These are phyloP conservation scores for Aquatica leii DNA, from an alignment of 2,888 invertebrate genomes.

Conservation along the genomic window DNA sequence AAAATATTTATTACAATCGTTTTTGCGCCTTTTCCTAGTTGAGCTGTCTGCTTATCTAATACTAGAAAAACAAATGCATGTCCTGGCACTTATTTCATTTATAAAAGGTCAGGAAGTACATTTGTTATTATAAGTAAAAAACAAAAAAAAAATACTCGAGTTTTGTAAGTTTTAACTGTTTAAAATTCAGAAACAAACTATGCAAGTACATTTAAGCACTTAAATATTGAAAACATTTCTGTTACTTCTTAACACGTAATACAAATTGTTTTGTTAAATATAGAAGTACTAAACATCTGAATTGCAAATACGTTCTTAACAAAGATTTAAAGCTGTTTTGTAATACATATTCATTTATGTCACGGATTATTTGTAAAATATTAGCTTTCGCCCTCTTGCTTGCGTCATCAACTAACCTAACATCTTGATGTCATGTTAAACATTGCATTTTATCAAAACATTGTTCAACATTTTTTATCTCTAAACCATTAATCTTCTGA, in stretches of 20 bases:
- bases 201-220: constrained; percentile 5
- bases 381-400: constrained; percentile 6
- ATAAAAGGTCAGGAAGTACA: constrained; percentile 29
- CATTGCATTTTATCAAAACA: too few relatives aligned
- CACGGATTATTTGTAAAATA: constrained; percentile 14
- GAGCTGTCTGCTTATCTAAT: constrained; percentile 30
- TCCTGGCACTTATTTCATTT: constrained; percentile 36
- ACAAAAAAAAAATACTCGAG: not conserved
- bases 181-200: not conserved
- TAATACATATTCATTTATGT: constrained; percentile 54
- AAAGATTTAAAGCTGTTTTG: constrained; percentile 54
- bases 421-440: too few relatives aligned
- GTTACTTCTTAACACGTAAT: constrained; percentile 17
- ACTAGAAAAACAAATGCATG: constrained; percentile 29
- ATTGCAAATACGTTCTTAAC: constrained; percentile 59
- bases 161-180: not conserved
- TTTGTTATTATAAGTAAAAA: constrained; percentile 3
- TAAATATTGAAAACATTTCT: constrained; percentile 22
- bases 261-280: constrained; percentile 53
- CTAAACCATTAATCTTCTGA: too few relatives aligned
- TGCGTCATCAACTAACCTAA: not conserved
- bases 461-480: too few relatives aligned
- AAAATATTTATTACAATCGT: constrained; percentile 33
- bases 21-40: constrained; percentile 31
- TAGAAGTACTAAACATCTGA: constrained; percentile 55